A percentile compares a stretch with the other conserved stretches of the same genome.
These are phyloP conservation scores for Periophthalmodon schlosseri DNA, from an alignment of 2,113 vertebrate species.

Conservation along the genomic window DNA sequence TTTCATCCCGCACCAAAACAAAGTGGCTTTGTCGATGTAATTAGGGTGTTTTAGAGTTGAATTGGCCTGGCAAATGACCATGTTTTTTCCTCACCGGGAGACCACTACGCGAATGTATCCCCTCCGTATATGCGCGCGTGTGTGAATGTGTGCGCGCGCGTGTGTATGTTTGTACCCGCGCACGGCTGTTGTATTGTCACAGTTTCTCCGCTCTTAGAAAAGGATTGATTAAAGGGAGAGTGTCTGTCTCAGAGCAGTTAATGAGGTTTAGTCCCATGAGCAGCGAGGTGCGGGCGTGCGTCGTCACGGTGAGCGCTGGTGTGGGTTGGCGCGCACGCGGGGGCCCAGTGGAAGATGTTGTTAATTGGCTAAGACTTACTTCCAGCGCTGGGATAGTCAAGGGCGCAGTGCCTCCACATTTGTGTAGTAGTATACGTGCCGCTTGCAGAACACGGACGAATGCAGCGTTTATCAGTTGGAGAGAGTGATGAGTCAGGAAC, in stretches of 20 bases:
- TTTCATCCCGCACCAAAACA: constrained; percentile 77
- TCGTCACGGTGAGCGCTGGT: constrained; percentile 42
- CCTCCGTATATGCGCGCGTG: constrained; percentile 19
- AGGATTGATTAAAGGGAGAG: constrained; percentile 80
- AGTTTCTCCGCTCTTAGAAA: constrained; percentile 72
- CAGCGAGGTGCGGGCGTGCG: constrained; percentile 57
- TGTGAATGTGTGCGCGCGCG: constrained; percentile 23
- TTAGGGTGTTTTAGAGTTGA: constrained; percentile 79
- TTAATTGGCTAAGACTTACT: constrained; percentile 80
- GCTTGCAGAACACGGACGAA: constrained; percentile 52
- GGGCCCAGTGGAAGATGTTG: constrained; percentile 70
- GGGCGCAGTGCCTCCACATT: constrained; percentile 65
- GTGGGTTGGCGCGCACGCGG: constrained; percentile 45
- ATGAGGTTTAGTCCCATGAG: constrained; percentile 79
- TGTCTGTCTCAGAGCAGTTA: constrained; percentile 78
- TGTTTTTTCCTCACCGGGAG: constrained; percentile 73
- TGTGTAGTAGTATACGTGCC: constrained; percentile 31
- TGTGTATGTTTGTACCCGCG: constrained; percentile 39
- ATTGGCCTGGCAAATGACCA: constrained; percentile 78
- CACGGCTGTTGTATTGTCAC: constrained; percentile 66
- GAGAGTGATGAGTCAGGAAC: constrained; percentile 64
- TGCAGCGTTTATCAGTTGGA: constrained; percentile 51
- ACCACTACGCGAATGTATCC: constrained; percentile 61
- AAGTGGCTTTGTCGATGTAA: constrained; percentile 78
- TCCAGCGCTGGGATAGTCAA: constrained; percentile 74